Percentiles rank a stretch among this genome's conserved stretches.
Evolutionary conservation across 2,113 vertebrate species (phyloP).

Genomic region (Plecotus auritus): DNA sequence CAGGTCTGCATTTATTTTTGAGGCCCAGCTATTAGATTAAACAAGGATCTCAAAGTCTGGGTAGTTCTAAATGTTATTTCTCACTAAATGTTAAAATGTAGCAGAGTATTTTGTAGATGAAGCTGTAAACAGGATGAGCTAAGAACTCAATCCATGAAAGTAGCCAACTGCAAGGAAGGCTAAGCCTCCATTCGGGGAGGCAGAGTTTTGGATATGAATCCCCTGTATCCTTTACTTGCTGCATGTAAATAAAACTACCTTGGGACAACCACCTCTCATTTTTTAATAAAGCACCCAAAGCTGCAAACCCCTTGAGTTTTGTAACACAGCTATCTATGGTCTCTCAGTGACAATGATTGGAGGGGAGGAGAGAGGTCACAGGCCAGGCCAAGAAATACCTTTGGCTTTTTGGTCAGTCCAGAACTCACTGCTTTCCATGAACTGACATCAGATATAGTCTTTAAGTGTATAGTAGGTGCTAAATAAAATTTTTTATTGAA

Average conservation of each 20-base stretch:
- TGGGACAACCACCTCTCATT: background rate
- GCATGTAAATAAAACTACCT: background rate
- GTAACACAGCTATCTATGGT: background rate
- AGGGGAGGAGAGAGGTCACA: background rate
- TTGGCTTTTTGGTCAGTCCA: background rate
- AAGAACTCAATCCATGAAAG: background rate
- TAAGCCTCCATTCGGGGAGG: background rate
- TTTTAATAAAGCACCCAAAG: background rate
- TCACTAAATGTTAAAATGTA: background rate
- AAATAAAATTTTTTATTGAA: background rate
- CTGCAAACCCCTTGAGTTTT: background rate
- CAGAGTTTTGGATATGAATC: background rate
- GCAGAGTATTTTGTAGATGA: background rate
- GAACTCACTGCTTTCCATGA: background rate
- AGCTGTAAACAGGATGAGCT: background rate
- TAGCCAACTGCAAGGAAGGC: background rate
- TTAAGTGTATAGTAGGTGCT: background rate
- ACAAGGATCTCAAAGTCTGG: background rate
- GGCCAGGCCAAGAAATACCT: background rate
- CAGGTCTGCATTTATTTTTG: background rate
- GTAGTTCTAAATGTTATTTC: background rate
- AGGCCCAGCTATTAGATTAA: background rate
- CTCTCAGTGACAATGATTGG: background rate
- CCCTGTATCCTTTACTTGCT: background rate
- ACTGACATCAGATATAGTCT: background rate